phyloP scores from a whole-genome alignment of 2,888 invertebrate genomes.

The Acheta domesticus region DNA sequence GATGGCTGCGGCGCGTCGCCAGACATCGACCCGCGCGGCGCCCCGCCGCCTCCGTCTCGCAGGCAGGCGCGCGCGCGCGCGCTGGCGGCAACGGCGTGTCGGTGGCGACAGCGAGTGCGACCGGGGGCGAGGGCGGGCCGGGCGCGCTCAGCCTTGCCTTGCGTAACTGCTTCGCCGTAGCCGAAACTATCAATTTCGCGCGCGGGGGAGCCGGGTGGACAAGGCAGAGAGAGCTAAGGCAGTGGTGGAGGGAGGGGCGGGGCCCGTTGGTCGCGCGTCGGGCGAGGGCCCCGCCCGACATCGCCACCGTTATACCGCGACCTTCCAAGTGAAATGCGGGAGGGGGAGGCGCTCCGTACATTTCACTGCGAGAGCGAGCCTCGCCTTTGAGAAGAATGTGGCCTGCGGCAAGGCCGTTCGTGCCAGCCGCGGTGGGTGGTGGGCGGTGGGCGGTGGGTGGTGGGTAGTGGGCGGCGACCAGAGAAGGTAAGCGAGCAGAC shows the following conservation, averaged over 20 bases:
- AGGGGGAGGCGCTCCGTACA: not conserved
- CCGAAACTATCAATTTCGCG: not conserved
- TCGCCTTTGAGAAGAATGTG: not conserved
- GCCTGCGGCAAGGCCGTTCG: conserved; percentile 3
- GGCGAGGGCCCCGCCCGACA: not conserved
- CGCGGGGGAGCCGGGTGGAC: not conserved
- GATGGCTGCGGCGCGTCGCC: too few relatives aligned
- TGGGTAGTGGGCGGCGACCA: not conserved
- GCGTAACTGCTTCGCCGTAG: not conserved
- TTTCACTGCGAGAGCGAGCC: not conserved
- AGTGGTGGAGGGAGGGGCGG: not conserved
- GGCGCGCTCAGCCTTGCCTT: not conserved
- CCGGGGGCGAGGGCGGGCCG: not conserved
- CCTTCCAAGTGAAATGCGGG: not conserved
- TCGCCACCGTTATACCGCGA: not conserved
- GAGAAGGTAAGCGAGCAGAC: not conserved
- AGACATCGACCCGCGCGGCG: too few relatives aligned
- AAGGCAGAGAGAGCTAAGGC: not conserved
- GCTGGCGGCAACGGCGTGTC: not conserved
- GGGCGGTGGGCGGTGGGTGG: not conserved
- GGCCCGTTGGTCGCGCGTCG: not conserved
- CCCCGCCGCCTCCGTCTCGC: too few relatives aligned
- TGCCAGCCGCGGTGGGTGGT: not conserved
- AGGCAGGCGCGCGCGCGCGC: too few relatives aligned
- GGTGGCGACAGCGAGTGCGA: not conserved